Evolutionary conservation across 1,140 invertebrate genomes (phyloP).

Genomic region (Pseudomyrmex pallidus): DNA sequence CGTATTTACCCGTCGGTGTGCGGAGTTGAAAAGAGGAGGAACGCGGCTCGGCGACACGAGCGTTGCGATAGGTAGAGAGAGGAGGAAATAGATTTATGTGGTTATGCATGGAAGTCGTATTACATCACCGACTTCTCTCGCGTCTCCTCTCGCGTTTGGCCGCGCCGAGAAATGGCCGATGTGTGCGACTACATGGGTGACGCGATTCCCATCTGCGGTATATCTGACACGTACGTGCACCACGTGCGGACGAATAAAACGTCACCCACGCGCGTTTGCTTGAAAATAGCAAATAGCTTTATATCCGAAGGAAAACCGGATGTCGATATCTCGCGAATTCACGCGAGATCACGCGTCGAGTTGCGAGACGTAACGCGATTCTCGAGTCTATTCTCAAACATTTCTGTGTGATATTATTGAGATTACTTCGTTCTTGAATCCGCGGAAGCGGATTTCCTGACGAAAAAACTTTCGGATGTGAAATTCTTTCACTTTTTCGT

Average conservation of each 20-base stretch:
- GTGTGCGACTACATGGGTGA: conserved; percentile 9
- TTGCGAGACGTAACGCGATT: background rate
- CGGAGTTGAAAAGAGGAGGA: conserved; percentile 62
- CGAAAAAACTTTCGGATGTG: background rate
- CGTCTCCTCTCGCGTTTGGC: conserved; percentile 18
- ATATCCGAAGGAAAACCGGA: conserved; percentile 8
- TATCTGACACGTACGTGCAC: conserved; percentile 3
- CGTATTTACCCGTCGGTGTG: conserved; percentile 67
- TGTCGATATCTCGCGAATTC: background rate
- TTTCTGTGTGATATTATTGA: background rate
- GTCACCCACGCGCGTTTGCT: conserved; percentile 35
- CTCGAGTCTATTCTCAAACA: background rate
- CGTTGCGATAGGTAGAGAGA: conserved; percentile 27
- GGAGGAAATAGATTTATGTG: conserved; percentile 64
- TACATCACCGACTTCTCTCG: conserved; percentile 58
- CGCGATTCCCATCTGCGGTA: conserved; percentile 46
- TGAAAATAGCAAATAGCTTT: conserved; percentile 40
- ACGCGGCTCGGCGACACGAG: background rate
- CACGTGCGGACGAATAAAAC: conserved; percentile 29
- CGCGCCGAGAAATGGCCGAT: conserved; percentile 32
- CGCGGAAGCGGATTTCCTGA: background rate
- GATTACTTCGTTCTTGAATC: too few relatives aligned
- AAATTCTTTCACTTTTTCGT: background rate
- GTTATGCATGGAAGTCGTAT: conserved; percentile 57
- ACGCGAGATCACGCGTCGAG: background rate